Evolutionary conservation across 2,888 invertebrate genomes (phyloP).

Genomic region (Ashinkailepas kermadecensis): DNA sequence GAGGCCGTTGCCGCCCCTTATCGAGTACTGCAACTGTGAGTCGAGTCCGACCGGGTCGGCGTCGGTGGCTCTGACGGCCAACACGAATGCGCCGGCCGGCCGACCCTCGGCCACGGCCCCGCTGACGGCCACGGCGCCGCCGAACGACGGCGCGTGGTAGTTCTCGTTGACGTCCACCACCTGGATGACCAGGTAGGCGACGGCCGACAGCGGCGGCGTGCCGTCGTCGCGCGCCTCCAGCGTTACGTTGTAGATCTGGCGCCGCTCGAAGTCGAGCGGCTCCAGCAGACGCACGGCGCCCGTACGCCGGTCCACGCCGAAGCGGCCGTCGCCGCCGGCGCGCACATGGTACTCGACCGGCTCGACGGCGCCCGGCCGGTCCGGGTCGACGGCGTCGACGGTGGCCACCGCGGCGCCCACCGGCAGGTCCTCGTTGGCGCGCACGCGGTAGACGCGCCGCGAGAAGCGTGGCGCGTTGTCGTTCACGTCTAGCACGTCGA

Average conservation of each 20-base stretch:
- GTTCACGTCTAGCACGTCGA: slow-evolving; percentile 81
- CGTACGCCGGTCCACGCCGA: slow-evolving; percentile 73
- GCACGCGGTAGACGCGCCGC: slow-evolving; percentile 52
- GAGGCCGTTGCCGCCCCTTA: slow-evolving; percentile 80
- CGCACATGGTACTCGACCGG: slow-evolving; percentile 53
- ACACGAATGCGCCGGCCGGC: slow-evolving; percentile 65
- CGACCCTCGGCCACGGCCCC: slow-evolving; percentile 73
- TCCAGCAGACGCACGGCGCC: slow-evolving; percentile 76
- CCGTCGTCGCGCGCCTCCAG: slow-evolving; percentile 81
- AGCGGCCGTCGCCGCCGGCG: slow-evolving; percentile 52
- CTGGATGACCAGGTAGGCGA: slow-evolving; percentile 61
- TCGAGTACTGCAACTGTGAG: slow-evolving; percentile 73
- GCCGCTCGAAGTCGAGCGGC: slow-evolving; percentile 76
- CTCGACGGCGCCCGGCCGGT: slow-evolving; percentile 68
- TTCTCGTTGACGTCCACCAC: slow-evolving; percentile 90
- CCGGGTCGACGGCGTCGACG: slow-evolving; percentile 74
- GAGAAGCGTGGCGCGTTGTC: slow-evolving; percentile 80
- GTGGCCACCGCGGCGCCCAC: slow-evolving; percentile 77
- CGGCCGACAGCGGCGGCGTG: slow-evolving; percentile 66
- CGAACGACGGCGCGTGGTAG: slow-evolving; percentile 43
- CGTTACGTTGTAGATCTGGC: slow-evolving; percentile 79
- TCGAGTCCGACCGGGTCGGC: slow-evolving; percentile 71
- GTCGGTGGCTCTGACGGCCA: slow-evolving; percentile 69
- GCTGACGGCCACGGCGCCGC: slow-evolving; percentile 57
- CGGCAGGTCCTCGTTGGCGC: slow-evolving; percentile 85